phyloP scores from a whole-genome alignment of 2,888 invertebrate species.

The Kuschelorhynchus macadamiae region DNA sequence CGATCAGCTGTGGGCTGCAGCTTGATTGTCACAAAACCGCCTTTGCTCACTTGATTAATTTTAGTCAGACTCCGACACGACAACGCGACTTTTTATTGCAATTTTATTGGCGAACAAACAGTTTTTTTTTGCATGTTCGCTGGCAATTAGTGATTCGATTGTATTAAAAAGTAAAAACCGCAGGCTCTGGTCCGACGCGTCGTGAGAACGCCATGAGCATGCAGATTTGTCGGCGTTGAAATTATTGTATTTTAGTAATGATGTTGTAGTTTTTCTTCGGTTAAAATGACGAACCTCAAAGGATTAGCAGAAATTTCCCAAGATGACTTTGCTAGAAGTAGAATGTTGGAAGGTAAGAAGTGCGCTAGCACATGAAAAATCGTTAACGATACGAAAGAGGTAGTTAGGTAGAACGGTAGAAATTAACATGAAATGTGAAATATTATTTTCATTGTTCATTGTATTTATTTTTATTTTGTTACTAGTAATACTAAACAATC shows the following conservation, averaged over 20 bases:
- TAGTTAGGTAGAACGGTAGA: too few species aligned
- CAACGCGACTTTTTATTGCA: slow-evolving; percentile 21
- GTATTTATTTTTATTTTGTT: too few species aligned
- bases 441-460: too few species aligned
- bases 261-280: slow-evolving; percentile 4
- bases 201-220: slow-evolving; percentile 16
- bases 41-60: slow-evolving; percentile 21
- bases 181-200: slow-evolving; percentile 16
- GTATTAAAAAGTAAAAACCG: slow-evolving; percentile 19
- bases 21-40: slow-evolving; percentile 25
- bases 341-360: slow-evolving; percentile 63
- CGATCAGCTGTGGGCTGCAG: slow-evolving; percentile 29
- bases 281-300: slow-evolving; percentile 59
- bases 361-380: not conserved
- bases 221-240: slow-evolving; percentile 12
- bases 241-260: not conserved
- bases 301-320: slow-evolving; percentile 58
- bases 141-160: slow-evolving; percentile 14
- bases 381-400: slow-evolving; percentile 13
- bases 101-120: slow-evolving; percentile 14
- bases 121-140: slow-evolving; percentile 18
- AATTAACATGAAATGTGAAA: too few species aligned
- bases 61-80: slow-evolving; percentile 11
- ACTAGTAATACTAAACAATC: too few species aligned
- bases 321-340: slow-evolving; percentile 63